Evolutionary conservation across 2,113 vertebrate genomes (phyloP).

Genomic region (Chionodraco myersi): DNA sequence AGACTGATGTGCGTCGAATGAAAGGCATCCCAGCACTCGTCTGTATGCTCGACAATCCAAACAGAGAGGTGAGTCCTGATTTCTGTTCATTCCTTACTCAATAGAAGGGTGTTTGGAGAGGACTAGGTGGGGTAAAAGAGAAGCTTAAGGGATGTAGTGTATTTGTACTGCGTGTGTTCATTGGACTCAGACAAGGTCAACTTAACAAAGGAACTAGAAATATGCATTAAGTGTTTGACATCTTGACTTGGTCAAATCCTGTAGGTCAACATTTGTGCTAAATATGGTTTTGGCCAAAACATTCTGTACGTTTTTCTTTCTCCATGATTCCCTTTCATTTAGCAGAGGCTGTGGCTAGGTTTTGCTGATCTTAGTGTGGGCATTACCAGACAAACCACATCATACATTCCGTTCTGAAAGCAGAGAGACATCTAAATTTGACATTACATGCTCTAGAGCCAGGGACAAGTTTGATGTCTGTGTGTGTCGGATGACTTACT

Average conservation of each 20-base stretch:
- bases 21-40: conserved; percentile 96
- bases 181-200: background rate
- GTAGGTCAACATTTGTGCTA: conserved; percentile 57
- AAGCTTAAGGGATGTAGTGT: conserved; percentile 18
- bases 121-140: background rate
- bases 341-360: conserved; percentile 44
- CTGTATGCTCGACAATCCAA: conserved; percentile 93
- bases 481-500: conserved; percentile 12
- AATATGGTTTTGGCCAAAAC: conserved; percentile 49
- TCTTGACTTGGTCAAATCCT: conserved; percentile 32
- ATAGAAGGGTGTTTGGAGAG: conserved; percentile 13
- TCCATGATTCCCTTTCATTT: conserved; percentile 53
- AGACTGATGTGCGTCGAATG: conserved; percentile 92
- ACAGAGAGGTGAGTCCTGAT: conserved; percentile 87
- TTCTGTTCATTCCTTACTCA: conserved; percentile 17
- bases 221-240: conserved; percentile 20
- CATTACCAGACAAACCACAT: conserved; percentile 59
- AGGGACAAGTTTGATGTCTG: conserved; percentile 39
- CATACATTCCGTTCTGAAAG: conserved; percentile 49
- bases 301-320: conserved; percentile 35
- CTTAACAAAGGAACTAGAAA: conserved; percentile 31
- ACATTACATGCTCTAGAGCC: conserved; percentile 51
- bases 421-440: conserved; percentile 53
- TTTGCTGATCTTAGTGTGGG: conserved; percentile 60
- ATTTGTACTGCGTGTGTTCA: conserved; percentile 9